phyloP scores from a whole-genome alignment of 2,113 vertebrate genomes.

The Alligator sinensis region DNA sequence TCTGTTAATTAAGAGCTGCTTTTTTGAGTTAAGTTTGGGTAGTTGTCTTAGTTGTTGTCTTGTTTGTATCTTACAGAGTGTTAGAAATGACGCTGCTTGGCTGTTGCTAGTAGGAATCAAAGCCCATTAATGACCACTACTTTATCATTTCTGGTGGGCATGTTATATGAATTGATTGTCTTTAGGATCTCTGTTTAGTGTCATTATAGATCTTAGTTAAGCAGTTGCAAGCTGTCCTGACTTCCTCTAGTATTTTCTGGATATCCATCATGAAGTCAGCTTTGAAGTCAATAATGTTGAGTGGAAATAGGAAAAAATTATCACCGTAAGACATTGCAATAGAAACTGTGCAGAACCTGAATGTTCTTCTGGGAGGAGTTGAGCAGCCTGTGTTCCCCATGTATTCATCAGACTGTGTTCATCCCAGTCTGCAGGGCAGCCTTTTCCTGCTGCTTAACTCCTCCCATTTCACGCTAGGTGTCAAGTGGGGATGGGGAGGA shows the following conservation, averaged over 20 bases:
- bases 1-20: neutral
- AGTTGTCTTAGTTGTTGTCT: neutral
- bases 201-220: neutral
- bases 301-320: accelerated
- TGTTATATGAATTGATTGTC: neutral
- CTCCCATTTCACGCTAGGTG: no score
- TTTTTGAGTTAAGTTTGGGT: neutral
- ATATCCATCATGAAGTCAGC: neutral
- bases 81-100: neutral
- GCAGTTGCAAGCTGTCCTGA: neutral
- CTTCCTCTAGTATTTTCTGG: slow-evolving; percentile 6
- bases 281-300: neutral
- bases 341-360: no score
- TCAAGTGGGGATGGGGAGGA: no score
- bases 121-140: neutral
- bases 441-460: no score
- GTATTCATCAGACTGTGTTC: no score
- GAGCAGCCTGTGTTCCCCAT: no score
- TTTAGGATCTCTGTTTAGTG: slow-evolving; percentile 7
- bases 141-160: neutral
- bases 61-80: neutral
- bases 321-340: accelerated
- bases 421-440: no score
- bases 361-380: no score
- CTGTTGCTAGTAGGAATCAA: neutral